Base-by-base conservation (phyloP, 2,797 vertebrate genomes). In the Scolopax bukidnonensis region DNA sequence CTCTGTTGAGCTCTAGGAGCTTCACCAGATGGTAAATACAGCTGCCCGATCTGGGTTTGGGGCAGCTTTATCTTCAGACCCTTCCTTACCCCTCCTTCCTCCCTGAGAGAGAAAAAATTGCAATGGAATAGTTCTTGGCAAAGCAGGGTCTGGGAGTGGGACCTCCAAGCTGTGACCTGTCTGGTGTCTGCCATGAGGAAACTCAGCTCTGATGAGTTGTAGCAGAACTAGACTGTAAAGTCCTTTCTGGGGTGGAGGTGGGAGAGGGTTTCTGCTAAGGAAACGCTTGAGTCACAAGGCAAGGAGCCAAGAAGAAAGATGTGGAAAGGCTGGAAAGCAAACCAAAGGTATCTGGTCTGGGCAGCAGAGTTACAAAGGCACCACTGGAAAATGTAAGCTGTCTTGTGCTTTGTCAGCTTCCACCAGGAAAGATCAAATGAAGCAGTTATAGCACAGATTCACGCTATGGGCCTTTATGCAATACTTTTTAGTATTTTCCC, bases 1-100 rank as follows among this genome's bases (percentile, higher is more conserved):
- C 96, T 97, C 96, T 97, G 94, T 97, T 97, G 93, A 96, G 84
- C 90, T 89, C 43, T 75, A 81, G 96, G 86, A 96, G 90, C 84
- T 94, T 83, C 1, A 45, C 93, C 96, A 95, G 88, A 54, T 77
- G 43, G 33, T 59, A 85, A 93, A 90, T 47, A 84, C 41, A 85
- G 57, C 69, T 90, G 71, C 47, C 47, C 0, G 2, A 43, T 92
- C 57, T 18, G 12, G 43, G 87, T 89, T 64, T 27, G 43, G 76
- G 78, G 54, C 61, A 94, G 28, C 24, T 85, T 90, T 30, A 61
- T 45, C 57, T 85, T 50, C 54, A 71, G 19, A 16, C 28, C 28
- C 15, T 87, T 92, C n/a, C 40, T 77, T 75, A 71, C 11, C 21
- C 33, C 27, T 53, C 15, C 80, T 6, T 9, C 3, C 11, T 90